Evolutionary conservation across 2,797 vertebrate genomes (phyloP).

Genomic region (Pipistrellus kuhlii): DNA sequence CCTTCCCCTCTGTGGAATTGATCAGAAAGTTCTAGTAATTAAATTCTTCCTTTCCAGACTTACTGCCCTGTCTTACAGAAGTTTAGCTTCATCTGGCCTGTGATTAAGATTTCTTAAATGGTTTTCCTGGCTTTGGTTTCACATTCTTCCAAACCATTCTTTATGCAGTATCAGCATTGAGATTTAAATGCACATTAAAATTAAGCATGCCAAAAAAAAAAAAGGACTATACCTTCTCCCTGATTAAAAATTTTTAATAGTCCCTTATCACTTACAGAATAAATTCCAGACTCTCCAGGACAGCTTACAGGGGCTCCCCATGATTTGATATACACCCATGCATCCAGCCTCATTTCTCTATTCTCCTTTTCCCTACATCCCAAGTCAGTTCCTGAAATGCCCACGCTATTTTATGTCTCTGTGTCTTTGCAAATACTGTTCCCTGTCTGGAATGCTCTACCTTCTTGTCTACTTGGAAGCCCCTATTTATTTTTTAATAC

Average conservation of each 20-base stretch:
- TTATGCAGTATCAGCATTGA: background rate
- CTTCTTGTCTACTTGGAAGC: background rate
- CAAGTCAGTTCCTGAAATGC: conserved; percentile 8
- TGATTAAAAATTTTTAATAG: conserved; percentile 13
- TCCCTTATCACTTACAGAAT: conserved; percentile 3
- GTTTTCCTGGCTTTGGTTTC: conserved; percentile 55
- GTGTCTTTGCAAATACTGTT: background rate
- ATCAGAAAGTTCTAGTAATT: conserved; percentile 42
- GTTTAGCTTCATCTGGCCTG: conserved; percentile 8
- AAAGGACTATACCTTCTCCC: background rate
- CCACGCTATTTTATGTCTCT: background rate
- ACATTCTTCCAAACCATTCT: conserved; percentile 19
- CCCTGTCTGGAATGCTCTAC: background rate
- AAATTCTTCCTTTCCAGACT: conserved; percentile 37
- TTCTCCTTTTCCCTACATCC: background rate
- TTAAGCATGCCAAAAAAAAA: background rate
- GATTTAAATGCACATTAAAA: conserved; percentile 52
- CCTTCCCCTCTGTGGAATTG: background rate
- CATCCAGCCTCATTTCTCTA: background rate
- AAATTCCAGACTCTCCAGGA: conserved; percentile 20
- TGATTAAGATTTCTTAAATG: conserved; percentile 53
- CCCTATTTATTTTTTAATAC: background rate
- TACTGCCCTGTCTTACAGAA: background rate
- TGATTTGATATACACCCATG: conserved; percentile 15
- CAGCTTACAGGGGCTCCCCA: background rate